Evolutionary conservation across 2,797 vertebrate genomes (phyloP).

Genomic region (Anas acuta): DNA sequence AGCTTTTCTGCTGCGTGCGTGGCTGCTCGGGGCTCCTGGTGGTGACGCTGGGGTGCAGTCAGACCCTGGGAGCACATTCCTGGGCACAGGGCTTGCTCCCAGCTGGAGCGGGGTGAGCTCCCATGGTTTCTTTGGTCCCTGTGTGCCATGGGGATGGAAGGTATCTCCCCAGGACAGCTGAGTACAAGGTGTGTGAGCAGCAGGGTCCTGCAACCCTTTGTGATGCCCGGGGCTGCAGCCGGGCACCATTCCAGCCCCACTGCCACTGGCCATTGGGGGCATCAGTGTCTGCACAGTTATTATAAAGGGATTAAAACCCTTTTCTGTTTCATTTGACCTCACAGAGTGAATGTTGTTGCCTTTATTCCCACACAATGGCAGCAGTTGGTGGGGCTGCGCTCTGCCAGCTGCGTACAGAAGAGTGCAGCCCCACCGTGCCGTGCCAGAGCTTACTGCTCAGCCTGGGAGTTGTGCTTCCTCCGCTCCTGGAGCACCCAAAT

Average conservation of each 20-base stretch:
- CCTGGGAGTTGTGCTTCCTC: background rate
- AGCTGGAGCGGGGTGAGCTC: background rate
- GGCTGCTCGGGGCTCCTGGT: background rate
- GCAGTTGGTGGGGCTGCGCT: background rate
- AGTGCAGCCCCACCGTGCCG: conserved; percentile 13
- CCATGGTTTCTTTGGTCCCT: background rate
- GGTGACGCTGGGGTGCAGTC: background rate
- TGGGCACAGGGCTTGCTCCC: background rate
- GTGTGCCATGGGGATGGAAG: background rate
- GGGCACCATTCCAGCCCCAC: background rate
- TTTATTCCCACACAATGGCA: conserved; percentile 70
- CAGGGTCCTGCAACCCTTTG: background rate
- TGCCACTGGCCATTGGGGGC: background rate
- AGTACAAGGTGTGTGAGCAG: background rate
- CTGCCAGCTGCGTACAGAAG: background rate
- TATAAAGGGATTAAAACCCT: conserved; percentile 72
- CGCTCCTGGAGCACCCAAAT: background rate
- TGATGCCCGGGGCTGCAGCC: background rate
- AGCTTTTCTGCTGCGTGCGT: background rate
- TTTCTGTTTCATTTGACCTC: conserved; percentile 74
- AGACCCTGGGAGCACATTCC: background rate
- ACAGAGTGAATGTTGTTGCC: conserved; percentile 56
- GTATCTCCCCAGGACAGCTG: background rate
- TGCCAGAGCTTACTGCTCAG: conserved; percentile 56
- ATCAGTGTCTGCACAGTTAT: background rate